phyloP scores from a whole-genome alignment of 1,140 invertebrate genomes.

The Drosophila repletoides region DNA sequence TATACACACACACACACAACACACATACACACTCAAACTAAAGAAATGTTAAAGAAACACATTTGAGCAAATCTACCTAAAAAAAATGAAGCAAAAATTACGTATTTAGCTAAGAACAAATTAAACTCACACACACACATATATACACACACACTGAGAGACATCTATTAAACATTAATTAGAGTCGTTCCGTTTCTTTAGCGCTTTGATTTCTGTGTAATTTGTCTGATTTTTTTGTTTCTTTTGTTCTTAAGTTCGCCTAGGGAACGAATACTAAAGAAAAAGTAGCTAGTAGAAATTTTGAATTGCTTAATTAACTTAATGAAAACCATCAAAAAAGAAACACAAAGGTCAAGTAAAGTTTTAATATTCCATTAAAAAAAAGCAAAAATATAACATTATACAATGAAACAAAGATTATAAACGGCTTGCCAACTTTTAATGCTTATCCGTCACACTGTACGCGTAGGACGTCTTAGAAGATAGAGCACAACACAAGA shows the following conservation, averaged over 20 bases:
- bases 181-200: conserved; percentile 5
- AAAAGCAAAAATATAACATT: conserved; percentile 29
- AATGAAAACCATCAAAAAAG: conserved; percentile 33
- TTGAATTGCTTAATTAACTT: conserved; percentile 69
- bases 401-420: conserved; percentile 26
- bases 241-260: conserved; percentile 5
- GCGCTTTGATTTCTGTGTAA: background rate
- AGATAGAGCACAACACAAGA: conserved; percentile 50
- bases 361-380: conserved; percentile 72
- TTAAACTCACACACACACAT: conserved; percentile 10
- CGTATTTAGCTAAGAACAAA: conserved; percentile 37
- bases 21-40: conserved; percentile 22
- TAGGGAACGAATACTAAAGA: conserved; percentile 41
- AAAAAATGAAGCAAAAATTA: conserved; percentile 22
- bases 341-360: conserved; percentile 44
- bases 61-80: conserved; percentile 17
- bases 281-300: conserved; percentile 79
- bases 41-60: conserved; percentile 22
- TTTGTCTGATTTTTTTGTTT: conserved; percentile 10
- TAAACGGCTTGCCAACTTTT: conserved; percentile 62
- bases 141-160: conserved; percentile 2
- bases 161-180: background rate
- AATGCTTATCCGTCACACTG: conserved; percentile 75
- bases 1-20: conserved; percentile 28
- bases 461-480: conserved; percentile 55